Evolutionary conservation across 2,797 vertebrate genomes (phyloP), one percentile per base, ranked within the genome.

Genomic region (Taeniopygia guttata): DNA sequence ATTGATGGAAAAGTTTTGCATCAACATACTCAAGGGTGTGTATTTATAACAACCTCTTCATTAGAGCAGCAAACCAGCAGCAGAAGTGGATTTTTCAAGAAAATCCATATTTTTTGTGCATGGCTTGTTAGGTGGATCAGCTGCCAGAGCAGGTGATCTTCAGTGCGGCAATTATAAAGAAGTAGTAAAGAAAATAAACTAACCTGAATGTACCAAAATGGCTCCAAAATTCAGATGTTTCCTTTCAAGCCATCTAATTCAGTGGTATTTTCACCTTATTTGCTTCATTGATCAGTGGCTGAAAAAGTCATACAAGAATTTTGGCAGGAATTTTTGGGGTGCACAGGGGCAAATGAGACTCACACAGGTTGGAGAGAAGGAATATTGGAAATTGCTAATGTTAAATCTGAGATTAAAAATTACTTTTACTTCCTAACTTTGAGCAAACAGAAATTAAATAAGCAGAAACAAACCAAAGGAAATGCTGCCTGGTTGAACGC

Each of bases 401-500:
- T 59, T 93, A 92, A 92, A 91, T 73, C 64, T 94, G 80, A 80
- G 75, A 62, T 78, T 74, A 48, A 83, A 78, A 91, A 76, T 63
- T 8, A 18, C 26, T 84, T 49, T 52, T 10, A 3, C 32, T 80
- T 81, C 45, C n/a, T n/a, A 7, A 10, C 34, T 10, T 12, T 49
- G 36, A 77, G 18, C 9, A 70, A 95, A 89, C 11, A 14, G 56
- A 93, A 96, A 96, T 95, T 75, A 82, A 94, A 94, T 25, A 46
- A 79, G 42, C 30, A 91, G 54, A 77, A 76, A 60, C 13, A 87
- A 91, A 69, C 13, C 66, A 93, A 82, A 92, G 54, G 84, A 73
- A 76, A 82, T 23, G 69, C 7, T 83, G 58, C 58, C 83, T 13
- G 7, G 25, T 18, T 8, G 7, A 70, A 96, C 97, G 70, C 32